Evolutionary conservation across 1,140 invertebrate genomes (phyloP).

Genomic region (Drosophila subobscura): DNA sequence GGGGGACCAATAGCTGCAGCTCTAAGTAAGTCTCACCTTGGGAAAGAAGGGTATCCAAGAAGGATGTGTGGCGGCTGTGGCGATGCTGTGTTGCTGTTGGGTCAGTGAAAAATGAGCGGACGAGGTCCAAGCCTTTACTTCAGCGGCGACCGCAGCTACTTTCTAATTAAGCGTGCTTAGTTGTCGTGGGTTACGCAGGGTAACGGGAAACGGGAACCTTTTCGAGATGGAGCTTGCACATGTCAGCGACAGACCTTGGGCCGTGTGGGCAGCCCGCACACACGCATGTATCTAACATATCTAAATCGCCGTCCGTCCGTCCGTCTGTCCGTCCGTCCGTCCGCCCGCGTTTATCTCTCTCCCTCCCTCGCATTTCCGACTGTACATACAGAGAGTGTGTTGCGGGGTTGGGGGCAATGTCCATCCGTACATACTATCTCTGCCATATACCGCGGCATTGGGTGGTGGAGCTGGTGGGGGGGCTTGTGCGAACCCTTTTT

Average conservation of each 20-base stretch:
- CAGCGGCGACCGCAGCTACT: slow-evolving; percentile 60
- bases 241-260: slow-evolving; percentile 57
- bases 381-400: background rate
- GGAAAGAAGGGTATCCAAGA: background rate
- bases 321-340: no score
- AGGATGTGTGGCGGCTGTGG: background rate
- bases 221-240: slow-evolving; percentile 16
- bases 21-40: no score
- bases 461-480: background rate
- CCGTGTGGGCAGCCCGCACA: slow-evolving; percentile 26
- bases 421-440: slow-evolving; percentile 35
- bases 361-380: background rate
- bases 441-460: slow-evolving; percentile 8
- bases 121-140: slow-evolving; percentile 12
- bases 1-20: no score
- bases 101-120: slow-evolving; percentile 74
- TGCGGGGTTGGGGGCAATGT: background rate
- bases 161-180: slow-evolving; percentile 81
- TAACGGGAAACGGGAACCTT: background rate
- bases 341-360: slow-evolving; percentile 55
- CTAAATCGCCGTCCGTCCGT: slow-evolving; percentile 70
- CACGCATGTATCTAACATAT: slow-evolving; percentile 75
- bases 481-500: slow-evolving; percentile 63
- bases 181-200: slow-evolving; percentile 45
- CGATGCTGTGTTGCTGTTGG: background rate